Base-by-base conservation (phyloP, 1,140 invertebrate species). In the Dendrolimus kikuchii region DNA sequence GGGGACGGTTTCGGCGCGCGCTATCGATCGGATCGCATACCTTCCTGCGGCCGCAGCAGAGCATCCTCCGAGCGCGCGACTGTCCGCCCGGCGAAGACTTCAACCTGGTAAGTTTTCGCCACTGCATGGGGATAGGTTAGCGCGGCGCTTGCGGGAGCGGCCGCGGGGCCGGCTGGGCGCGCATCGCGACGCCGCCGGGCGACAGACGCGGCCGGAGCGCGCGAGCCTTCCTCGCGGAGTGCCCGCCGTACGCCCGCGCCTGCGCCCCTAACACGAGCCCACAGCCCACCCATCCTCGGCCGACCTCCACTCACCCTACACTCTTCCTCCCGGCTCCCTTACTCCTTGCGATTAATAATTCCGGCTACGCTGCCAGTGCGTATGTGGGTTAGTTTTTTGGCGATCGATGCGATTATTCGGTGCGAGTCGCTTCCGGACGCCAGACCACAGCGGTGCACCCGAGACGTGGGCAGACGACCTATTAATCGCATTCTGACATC, bases 1-100 rank as follows among this genome's bases (percentile, higher is more conserved):
- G 77, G 81, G 81, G 77, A 69, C 71, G 66, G 76, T 81, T 79
- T 77, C 72, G 77, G 79, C 81, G 77, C 80, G 76, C 76, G 76
- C 66, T 81, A 82, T 81, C 79, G 77, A 82, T 82, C 79, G 76
- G 53, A 68, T 72, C 68, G 71, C 77, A 71, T 86, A 94, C 93
- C 92, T 94, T 94, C 90, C 93, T 93, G 88, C 93, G 92, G 89
- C 93, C 93, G 91, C 93, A 94, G 91, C 93, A 94, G 89, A 94
- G 92, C 93, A 94, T 94, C 90, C 90, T 92, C 90, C 91, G 90
- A 89, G 91, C 91, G 89, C 91, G 91, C 89, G 91, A 92, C 88
- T 91, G 90, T 90, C 91, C 91, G 77, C 81, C 85, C 79, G 83
- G 79, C 81, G 89, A 89, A 90, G 91, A 90, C 90, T 92, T 92